These are phyloP conservation scores for Betta splendens DNA, from an alignment of 2,797 vertebrate species.

Conservation along the genomic window DNA sequence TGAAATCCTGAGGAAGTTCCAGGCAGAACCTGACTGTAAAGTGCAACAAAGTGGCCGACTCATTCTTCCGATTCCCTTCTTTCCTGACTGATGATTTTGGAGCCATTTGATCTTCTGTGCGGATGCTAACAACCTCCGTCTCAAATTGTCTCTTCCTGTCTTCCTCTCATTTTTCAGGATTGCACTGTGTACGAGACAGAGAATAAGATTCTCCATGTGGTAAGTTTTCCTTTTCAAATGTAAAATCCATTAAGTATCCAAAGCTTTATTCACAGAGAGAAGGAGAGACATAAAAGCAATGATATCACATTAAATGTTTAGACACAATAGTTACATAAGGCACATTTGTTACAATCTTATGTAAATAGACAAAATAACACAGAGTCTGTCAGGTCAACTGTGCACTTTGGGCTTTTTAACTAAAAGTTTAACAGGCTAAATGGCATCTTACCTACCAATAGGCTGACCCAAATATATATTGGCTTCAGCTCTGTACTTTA, in stretches of 20 bases:
- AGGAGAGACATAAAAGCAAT: neutral
- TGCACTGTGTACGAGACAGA: slow-evolving; percentile 93
- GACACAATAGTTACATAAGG: neutral
- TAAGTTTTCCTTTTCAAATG: slow-evolving; percentile 76
- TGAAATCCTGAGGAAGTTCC: slow-evolving; percentile 39
- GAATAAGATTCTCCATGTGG: slow-evolving; percentile 95
- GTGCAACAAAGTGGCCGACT: slow-evolving; percentile 26
- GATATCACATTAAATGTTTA: neutral
- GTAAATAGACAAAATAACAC: too few species aligned
- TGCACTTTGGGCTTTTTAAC: too few species aligned
- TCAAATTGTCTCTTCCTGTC: slow-evolving; percentile 28
- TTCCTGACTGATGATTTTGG: slow-evolving; percentile 30
- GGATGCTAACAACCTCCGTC: slow-evolving; percentile 28
- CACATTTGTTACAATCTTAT: neutral
- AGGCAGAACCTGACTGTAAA: slow-evolving; percentile 25
- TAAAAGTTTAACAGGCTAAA: too few species aligned
- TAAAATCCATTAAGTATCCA: neutral
- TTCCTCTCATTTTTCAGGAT: slow-evolving; percentile 75
- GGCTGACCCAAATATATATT: neutral
- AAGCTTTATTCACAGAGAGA: too few species aligned
- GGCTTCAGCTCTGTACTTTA: neutral
- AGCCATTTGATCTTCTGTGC: slow-evolving; percentile 46
- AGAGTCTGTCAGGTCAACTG: too few species aligned
- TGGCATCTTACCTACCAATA: too few species aligned
- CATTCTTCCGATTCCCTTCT: slow-evolving; percentile 37